Conservation (phyloP, 1,140 invertebrate species). For the Diorhabda elongata region DNA sequence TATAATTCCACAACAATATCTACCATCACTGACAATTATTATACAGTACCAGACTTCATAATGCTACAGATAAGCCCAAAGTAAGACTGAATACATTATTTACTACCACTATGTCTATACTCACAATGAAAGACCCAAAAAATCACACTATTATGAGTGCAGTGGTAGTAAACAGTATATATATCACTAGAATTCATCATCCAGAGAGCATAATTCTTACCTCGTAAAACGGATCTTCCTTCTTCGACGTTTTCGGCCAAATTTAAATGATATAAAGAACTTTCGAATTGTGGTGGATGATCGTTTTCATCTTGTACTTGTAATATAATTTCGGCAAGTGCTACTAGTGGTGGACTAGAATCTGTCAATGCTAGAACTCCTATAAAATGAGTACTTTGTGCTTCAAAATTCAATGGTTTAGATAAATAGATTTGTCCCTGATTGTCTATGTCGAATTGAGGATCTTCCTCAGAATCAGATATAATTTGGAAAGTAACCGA, state of each 20-base stretch:
- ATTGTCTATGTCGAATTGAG: conserved; percentile 70
- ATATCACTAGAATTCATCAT: too few species aligned
- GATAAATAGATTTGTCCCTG: conserved; percentile 69
- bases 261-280: conserved; percentile 68
- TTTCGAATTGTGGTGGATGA: conserved; percentile 82
- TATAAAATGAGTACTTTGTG: conserved; percentile 66
- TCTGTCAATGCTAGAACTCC: conserved; percentile 77
- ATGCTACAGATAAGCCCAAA: too few species aligned
- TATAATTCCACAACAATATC: too few species aligned
- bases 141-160: too few species aligned
- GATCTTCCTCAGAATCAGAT: conserved; percentile 57
- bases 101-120: too few species aligned
- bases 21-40: too few species aligned
- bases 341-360: conserved; percentile 67
- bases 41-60: too few species aligned
- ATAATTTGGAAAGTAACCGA: conserved; percentile 65
- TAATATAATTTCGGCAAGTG: conserved; percentile 70
- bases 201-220: conserved; percentile 39
- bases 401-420: conserved; percentile 73
- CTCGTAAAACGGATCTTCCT: conserved; percentile 70
- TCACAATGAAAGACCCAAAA: too few species aligned
- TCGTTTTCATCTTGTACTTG: conserved; percentile 89
- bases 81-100: too few species aligned
- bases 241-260: conserved; percentile 80
- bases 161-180: too few species aligned